Percentiles rank a stretch among this genome's conserved stretches.
phyloP scores from a whole-genome alignment of 2,113 vertebrate genomes.

The Sphyrna mokarran region DNA sequence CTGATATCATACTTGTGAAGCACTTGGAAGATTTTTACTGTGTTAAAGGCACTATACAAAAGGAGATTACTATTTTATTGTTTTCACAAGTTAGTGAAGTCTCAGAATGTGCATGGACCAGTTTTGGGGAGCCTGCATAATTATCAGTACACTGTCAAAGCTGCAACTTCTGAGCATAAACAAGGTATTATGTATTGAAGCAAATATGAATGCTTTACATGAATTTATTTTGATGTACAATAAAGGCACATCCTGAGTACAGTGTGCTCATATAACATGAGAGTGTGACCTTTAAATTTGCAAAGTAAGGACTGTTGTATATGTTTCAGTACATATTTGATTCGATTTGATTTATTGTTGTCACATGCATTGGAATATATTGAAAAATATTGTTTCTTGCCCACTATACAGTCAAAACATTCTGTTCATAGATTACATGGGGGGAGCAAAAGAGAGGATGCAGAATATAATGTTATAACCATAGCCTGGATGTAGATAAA shows the following conservation, averaged over 20 bases:
- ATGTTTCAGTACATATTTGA: neutral
- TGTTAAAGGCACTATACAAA: neutral
- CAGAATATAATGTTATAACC: no score
- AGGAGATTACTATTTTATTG: neutral
- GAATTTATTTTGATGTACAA: no score
- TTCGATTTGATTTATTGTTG: no score
- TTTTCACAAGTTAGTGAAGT: neutral
- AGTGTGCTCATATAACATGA: neutral
- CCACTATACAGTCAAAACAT: no score
- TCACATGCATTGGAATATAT: no score
- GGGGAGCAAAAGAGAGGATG: no score
- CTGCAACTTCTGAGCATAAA: neutral
- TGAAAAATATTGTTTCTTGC: no score
- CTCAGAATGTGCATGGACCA: neutral
- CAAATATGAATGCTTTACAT: no score
- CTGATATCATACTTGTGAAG: neutral
- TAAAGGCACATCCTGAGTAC: no score
- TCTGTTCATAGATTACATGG: no score
- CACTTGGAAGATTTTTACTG: neutral
- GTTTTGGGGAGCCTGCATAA: neutral
- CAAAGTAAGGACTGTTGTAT: neutral
- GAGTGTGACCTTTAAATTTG: neutral
- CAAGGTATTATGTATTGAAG: neutral
- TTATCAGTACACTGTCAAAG: neutral
- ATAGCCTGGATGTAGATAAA: no score